Percentiles rank a stretch among this genome's conserved stretches.
These are phyloP conservation scores for Grapholita molesta DNA, from an alignment of 1,140 invertebrate genomes.

Conservation along the genomic window DNA sequence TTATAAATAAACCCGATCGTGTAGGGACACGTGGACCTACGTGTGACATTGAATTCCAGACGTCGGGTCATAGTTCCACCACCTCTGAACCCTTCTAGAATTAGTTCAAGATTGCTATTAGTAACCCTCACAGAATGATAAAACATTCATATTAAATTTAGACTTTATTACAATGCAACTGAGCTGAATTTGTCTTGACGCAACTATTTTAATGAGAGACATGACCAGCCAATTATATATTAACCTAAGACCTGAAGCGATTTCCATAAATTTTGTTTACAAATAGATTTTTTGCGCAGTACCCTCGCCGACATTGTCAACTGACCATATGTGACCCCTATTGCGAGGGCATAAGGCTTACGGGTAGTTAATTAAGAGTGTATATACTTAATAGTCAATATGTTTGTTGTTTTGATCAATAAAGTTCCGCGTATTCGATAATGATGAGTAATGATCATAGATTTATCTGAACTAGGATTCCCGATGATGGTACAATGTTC, in stretches of 20 bases:
- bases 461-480: not conserved
- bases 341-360: too few species aligned
- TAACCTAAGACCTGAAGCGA: not conserved
- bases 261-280: constrained; percentile 1
- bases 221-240: not conserved
- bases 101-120: not conserved
- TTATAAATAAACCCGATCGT: too few species aligned
- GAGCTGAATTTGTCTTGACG: not conserved
- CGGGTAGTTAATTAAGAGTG: too few species aligned
- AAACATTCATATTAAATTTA: not conserved
- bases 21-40: not conserved
- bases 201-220: not conserved
- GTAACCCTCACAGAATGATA: not conserved
- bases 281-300: not conserved
- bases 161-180: not conserved
- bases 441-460: not conserved
- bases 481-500: not conserved
- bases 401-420: not conserved
- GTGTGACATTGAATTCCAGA: not conserved
- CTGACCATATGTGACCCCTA: too few species aligned
- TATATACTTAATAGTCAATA: not conserved
- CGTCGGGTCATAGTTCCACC: not conserved
- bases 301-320: too few species aligned
- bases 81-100: not conserved
- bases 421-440: not conserved